phyloP scores from a whole-genome alignment of 2,888 invertebrate genomes.

The Drosophila kuntzei region DNA sequence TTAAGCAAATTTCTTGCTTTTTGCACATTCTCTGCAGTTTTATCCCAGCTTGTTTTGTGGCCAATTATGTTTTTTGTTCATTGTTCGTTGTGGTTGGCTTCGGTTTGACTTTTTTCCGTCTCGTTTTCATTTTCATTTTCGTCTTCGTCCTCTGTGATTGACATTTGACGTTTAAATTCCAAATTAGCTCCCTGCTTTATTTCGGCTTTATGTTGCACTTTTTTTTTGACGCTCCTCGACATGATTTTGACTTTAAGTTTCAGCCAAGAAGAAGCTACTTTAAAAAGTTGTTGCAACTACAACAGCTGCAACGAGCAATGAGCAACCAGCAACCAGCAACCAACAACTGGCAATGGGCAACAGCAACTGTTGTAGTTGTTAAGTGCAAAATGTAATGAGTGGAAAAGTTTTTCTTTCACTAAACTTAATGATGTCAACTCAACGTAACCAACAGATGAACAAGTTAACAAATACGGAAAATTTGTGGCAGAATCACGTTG shows the following conservation, averaged over 20 bases:
- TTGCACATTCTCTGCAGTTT: constrained; percentile 48
- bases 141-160: constrained; percentile 63
- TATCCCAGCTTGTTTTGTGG: constrained; percentile 61
- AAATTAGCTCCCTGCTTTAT: constrained; percentile 72
- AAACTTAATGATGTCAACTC: constrained; percentile 36
- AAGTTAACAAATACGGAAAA: constrained; percentile 17
- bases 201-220: constrained; percentile 19
- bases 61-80: constrained; percentile 60
- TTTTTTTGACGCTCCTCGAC: constrained; percentile 1
- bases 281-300: constrained; percentile 39
- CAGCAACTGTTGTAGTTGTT: constrained; percentile 34
- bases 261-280: constrained; percentile 27
- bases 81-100: constrained; percentile 30
- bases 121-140: constrained; percentile 11
- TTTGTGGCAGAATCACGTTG: constrained; percentile 21
- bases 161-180: constrained; percentile 81
- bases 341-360: constrained; percentile 5
- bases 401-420: constrained; percentile 47
- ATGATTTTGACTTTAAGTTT: constrained; percentile 42
- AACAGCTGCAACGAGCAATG: constrained; percentile 27
- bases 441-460: constrained; percentile 10
- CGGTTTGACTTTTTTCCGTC: constrained; percentile 5
- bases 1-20: constrained; percentile 63
- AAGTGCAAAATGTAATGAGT: constrained; percentile 68
- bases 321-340: constrained; percentile 15